Percentiles rank a stretch among this genome's conserved stretches.
These are phyloP conservation scores for Bombus terrestris DNA, from an alignment of 1,140 invertebrate genomes.

Conservation along the genomic window DNA sequence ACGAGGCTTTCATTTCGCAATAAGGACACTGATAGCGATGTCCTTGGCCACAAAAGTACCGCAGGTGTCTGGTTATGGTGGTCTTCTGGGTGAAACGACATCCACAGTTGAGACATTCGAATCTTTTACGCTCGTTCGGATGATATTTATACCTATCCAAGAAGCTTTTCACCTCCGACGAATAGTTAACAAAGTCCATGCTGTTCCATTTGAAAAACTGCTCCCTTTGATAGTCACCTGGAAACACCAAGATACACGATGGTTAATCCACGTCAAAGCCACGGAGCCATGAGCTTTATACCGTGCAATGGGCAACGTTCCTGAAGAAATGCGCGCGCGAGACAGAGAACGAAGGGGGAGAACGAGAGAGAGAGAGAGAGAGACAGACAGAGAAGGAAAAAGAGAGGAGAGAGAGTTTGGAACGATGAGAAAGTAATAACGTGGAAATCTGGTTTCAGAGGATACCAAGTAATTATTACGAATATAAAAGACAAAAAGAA, in stretches of 20 bases:
- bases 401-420: not conserved
- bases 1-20: constrained; percentile 73
- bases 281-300: not conserved
- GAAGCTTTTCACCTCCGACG: constrained; percentile 11
- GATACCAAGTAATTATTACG: no score
- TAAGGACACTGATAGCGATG: constrained; percentile 77
- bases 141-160: constrained; percentile 63
- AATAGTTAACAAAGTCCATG: not conserved
- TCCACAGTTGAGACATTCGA: constrained; percentile 79
- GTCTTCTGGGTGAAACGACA: constrained; percentile 77
- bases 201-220: constrained; percentile 26
- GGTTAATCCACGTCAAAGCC: constrained; percentile 23
- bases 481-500: not conserved
- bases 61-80: constrained; percentile 74
- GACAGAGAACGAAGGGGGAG: not conserved
- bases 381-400: not conserved
- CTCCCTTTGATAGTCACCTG: constrained; percentile 24
- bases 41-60: constrained; percentile 76
- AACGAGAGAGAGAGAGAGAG: not conserved
- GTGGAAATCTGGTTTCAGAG: not conserved
- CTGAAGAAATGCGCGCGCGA: not conserved
- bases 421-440: not conserved
- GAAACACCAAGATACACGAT: constrained; percentile 33
- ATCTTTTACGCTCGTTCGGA: constrained; percentile 71
- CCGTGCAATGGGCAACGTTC: constrained; percentile 21